Evolutionary conservation across 2,113 vertebrate species (phyloP).

Genomic region (Crotalus tigris): DNA sequence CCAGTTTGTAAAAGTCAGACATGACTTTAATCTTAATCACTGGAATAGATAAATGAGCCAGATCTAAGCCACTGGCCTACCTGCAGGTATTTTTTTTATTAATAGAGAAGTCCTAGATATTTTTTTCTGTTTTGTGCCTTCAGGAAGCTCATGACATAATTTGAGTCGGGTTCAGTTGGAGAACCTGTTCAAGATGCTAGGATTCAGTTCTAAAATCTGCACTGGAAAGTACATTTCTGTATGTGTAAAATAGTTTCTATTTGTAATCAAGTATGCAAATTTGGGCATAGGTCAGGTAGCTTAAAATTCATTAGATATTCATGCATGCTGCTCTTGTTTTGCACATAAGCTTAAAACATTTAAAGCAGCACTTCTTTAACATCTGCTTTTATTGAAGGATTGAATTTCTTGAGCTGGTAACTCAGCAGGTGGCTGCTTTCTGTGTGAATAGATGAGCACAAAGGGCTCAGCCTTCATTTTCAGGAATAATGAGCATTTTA

Average conservation of each 20-base stretch:
- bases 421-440: accelerated
- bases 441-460: neutral
- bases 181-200: neutral
- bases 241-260: neutral
- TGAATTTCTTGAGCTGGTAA: neutral
- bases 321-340: neutral
- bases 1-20: slow-evolving; percentile 50
- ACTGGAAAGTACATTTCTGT: neutral
- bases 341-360: neutral
- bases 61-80: neutral
- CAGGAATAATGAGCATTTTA: neutral
- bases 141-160: neutral
- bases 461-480: neutral
- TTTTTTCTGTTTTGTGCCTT: neutral
- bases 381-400: neutral
- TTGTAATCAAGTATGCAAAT: neutral
- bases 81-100: neutral
- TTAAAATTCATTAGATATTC: neutral
- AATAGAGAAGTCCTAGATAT: neutral
- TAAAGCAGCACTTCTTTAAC: accelerated
- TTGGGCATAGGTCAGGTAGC: neutral
- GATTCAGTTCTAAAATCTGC: neutral
- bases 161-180: neutral
- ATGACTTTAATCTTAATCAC: slow-evolving; percentile 1
- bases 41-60: neutral